Base-by-base conservation (phyloP, 1,140 invertebrate species). In the Carcinoscorpius rotundicauda region DNA sequence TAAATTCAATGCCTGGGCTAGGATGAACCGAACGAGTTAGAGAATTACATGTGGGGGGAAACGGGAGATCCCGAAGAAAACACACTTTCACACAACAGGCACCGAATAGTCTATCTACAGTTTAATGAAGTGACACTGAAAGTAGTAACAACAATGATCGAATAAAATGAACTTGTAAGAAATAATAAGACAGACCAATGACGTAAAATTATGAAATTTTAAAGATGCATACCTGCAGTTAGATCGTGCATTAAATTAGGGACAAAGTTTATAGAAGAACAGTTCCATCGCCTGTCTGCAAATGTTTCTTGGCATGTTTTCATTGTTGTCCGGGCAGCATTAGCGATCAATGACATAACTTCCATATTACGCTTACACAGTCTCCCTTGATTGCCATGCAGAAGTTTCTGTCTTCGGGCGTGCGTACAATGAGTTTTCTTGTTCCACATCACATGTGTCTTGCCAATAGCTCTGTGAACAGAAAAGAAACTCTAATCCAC, bases 241-340 rank as follows among this genome's bases (percentile, higher is more conserved):
- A 91, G 79, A 75, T 92, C 89, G 52, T 86, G 83, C 2, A 84
- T 82, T 61, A 85, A 83, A 70, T 81, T 80, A 0, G 89, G 89
- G 0, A 87, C 87, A 4, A 79, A 78, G n/a, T 82, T 80, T 58
- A 91, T 82, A 60, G 86, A 86, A 62, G 87, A 89, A 76, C 90
- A 93, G 76, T 93, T 92, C 90, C 90, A 93, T 62, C 89, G 79
- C 62, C 87, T 81, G 69, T 87, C 81, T 6, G 80, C 76, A 74
- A 91, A 88, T 3, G 86, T 80, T 62, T 81, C 79, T 72, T 87
- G 85, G 74, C 90, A 93, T 48, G 86, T 83, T 60, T 81, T 76
- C 48, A 84, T 80, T 3, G 87, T 82, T 59, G 87, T 78, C 49
- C 78, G 78, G 4, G 88, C 86, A 1, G 89, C 89, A 60, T 81